A percentile compares a stretch with the other conserved stretches of the same genome.
Conservation (phyloP, 1,140 invertebrate genomes). For the Drosophila murphyi region DNA sequence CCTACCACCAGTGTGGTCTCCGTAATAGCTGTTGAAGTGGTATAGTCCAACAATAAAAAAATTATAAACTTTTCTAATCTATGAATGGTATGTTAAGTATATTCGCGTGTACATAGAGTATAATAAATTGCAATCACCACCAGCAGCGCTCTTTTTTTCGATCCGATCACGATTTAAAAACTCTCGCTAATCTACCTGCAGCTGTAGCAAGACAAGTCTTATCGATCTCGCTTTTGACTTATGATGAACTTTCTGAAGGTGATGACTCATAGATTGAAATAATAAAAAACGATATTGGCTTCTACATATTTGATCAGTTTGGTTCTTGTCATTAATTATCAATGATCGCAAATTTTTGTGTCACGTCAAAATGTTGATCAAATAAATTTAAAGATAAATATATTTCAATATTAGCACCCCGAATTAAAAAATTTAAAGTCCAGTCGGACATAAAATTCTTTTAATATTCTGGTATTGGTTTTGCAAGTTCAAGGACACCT, state of each 20-base stretch:
- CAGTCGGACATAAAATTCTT: constrained; percentile 23
- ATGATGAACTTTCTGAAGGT: constrained; percentile 11
- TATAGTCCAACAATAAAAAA: no score
- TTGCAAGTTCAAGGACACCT: constrained; percentile 58
- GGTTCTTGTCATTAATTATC: constrained; percentile 1
- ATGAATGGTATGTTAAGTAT: no score
- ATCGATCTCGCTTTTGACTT: no score
- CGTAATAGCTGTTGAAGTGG: no score
- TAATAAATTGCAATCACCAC: no score
- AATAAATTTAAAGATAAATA: neutral
- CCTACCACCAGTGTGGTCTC: no score
- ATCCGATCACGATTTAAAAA: neutral
- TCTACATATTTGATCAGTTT: constrained; percentile 8
- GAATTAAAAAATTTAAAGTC: constrained; percentile 9
- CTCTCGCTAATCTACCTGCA: neutral
- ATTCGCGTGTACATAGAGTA: no score
- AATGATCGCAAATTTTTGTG: neutral
- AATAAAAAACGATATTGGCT: constrained; percentile 19
- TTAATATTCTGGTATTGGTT: constrained; percentile 20
- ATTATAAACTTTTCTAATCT: no score
- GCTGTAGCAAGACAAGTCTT: no score
- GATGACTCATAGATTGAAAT: constrained; percentile 2
- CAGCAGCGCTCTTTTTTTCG: no score
- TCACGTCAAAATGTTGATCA: neutral
- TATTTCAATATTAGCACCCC: constrained; percentile 3